Conservation (phyloP, 2,888 invertebrate genomes). For the Unio delphinus region DNA sequence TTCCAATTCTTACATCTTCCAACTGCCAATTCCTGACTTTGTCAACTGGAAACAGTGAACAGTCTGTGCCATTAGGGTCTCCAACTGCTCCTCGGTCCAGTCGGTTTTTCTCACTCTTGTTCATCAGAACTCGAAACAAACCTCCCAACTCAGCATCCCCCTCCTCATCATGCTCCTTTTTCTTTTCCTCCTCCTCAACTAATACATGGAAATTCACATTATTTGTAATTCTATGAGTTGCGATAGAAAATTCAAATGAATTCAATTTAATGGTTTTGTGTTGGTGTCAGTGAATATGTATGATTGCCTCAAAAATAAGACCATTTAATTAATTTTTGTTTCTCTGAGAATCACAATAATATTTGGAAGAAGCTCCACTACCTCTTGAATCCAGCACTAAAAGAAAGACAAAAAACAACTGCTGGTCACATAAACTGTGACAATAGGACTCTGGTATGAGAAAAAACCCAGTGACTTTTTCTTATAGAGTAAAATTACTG, state of each 20-base stretch:
- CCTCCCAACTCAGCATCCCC: constrained; percentile 85
- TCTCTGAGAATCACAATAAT: too few species aligned
- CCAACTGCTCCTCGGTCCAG: constrained; percentile 26
- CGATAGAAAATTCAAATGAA: background rate
- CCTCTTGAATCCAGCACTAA: too few species aligned
- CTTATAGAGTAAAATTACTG: too few species aligned
- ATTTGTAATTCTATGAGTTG: background rate
- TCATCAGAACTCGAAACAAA: constrained; percentile 82
- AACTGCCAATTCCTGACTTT: constrained; percentile 41
- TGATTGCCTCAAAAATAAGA: too few species aligned
- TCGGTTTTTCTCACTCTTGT: constrained; percentile 41
- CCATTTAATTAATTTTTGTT: too few species aligned
- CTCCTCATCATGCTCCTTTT: constrained; percentile 76
- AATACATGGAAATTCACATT: background rate
- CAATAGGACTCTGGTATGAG: too few species aligned
- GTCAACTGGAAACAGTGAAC: constrained; percentile 74
- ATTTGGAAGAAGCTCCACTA: too few species aligned
- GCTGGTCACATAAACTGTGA: too few species aligned
- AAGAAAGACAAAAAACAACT: too few species aligned
- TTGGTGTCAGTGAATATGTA: too few species aligned
- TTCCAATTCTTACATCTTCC: constrained; percentile 46
- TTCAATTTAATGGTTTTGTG: background rate
- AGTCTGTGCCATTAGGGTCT: constrained; percentile 72
- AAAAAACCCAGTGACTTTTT: too few species aligned
- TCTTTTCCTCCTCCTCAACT: constrained; percentile 18